Base-by-base conservation (phyloP, 2,888 invertebrate genomes). In the Tipula helvola region DNA sequence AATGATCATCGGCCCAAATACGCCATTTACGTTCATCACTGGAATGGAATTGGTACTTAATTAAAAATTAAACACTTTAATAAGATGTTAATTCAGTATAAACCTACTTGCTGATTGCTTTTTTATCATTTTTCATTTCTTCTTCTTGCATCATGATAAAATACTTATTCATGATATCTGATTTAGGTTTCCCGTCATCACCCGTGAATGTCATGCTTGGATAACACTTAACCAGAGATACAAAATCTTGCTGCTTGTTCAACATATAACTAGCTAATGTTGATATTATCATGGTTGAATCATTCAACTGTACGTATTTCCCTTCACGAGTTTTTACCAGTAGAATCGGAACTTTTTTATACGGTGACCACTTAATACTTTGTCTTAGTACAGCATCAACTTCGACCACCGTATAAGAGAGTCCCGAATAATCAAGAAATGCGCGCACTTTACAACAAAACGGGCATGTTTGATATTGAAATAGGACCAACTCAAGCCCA, bases 401-500 rank as follows among this genome's bases (percentile, higher is more conserved):
- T 93, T 99, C 99, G 3, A 99, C 96, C 7, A 99, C 94, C 89
- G 99, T 96, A 90, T 99, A 99, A 0, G 97, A 96, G 87, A 99
- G 94, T 0, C 99, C 98, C 90, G 96, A 95, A 89, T 96, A 97
- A 91, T 99, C 99, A 12, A 99, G 92, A 90, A 96, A 97, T 0
- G 97, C 96, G 87, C 98, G 93, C 1, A 91, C 91, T 93, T 99
- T 99, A 90, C 98, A 98, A 91, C 99, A 99, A 91, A 99, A 99
- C 0, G 99, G 99, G 90, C 99, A 99, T 0, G 98, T 98, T 89
- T 98, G 96, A 90, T 98, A 99, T 92, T 99, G 99, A 90, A 97
- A 99, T 18, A 99, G 92, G 0, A 97, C 95, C 85, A 99, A 91
- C 89, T 97, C 95, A 87, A 98, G 92, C 39, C 95, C 95, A 84